Base-by-base conservation (phyloP, 1,140 invertebrate genomes). In the Luehdorfia chinensis region DNA sequence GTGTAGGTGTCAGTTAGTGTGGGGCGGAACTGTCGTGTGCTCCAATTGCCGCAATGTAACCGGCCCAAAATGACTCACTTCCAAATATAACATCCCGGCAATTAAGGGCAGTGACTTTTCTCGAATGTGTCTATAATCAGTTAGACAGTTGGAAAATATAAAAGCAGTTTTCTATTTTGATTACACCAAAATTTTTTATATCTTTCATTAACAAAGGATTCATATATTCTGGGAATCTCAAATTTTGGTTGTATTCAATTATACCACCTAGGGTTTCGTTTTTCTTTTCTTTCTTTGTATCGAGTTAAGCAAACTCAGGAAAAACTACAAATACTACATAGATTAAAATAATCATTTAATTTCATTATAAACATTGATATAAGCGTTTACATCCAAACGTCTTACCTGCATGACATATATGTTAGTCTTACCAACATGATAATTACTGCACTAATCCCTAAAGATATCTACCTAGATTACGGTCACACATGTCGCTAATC, bases 1-100 rank as follows among this genome's bases (percentile, higher is more conserved):
- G 9, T 2, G 4, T 9, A 14, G 12, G 23, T 15, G 5, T 4
- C 5, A 25, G 9, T 18, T 12, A 8, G 18, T n/a, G n/a, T n/a
- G 19, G 37, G 37, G 37, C 37, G 37, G 37, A 41, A 41, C 37
- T 41, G 37, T 27, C 23, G 11, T 13, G 19, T 13, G 23, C 13
- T 41, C 15, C 23, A 41, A 41, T 41, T 41, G 37, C 14, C 37
- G 37, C 37, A 41, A 41, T 37, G 9, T 6, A 28, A 9, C 3
- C 23, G 37, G 21, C 37, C 37, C 37, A 41, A 12, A 25, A 25
- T 41, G 37, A 27, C 37, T 27, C 37, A 41, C 19, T 12, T 41
- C 37, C 37, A 41, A 41, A 41, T 27, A 41, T 27, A 41, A 37
- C 18, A 13, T 19, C n/a, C 12, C 37, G 12, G 23, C 23, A 41